Percentiles rank a stretch among this genome's conserved stretches.
phyloP scores from a whole-genome alignment of 2,797 vertebrate genomes.

The Valencia hispanica region DNA sequence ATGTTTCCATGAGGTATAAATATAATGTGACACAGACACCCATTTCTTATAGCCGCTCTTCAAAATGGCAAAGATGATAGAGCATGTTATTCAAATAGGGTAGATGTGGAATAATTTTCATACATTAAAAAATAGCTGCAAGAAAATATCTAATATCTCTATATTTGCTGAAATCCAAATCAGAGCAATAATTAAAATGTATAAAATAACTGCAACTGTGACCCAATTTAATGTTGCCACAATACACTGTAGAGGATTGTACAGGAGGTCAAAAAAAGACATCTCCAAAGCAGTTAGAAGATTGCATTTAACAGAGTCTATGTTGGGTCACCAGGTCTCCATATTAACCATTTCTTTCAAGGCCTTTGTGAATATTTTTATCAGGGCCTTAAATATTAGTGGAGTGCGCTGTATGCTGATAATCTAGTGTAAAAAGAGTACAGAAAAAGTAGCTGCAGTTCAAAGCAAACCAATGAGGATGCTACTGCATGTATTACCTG shows the following conservation, averaged over 20 bases:
- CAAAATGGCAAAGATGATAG: no score
- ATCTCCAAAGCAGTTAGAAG: background rate
- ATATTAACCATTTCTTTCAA: background rate
- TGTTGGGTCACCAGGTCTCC: background rate
- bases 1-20: no score
- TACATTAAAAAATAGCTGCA: background rate
- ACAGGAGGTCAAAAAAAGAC: background rate
- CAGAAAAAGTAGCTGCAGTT: conserved; percentile 1
- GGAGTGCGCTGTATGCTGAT: background rate
- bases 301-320: background rate
- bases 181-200: background rate
- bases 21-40: no score
- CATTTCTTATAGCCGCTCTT: no score
- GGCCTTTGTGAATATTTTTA: background rate
- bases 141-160: background rate
- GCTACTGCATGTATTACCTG: conserved; percentile 58
- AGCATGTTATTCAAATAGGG: no score
- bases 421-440: background rate
- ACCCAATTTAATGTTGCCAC: background rate
- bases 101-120: no score
- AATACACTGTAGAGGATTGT: background rate
- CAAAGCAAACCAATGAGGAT: background rate
- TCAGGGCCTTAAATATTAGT: background rate
- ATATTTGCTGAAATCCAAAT: background rate
- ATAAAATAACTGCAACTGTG: background rate